Percentiles rank a stretch among this genome's conserved stretches.
These are phyloP conservation scores for Lochmaea crataegi DNA, from an alignment of 2,888 invertebrate species.

Conservation along the genomic window DNA sequence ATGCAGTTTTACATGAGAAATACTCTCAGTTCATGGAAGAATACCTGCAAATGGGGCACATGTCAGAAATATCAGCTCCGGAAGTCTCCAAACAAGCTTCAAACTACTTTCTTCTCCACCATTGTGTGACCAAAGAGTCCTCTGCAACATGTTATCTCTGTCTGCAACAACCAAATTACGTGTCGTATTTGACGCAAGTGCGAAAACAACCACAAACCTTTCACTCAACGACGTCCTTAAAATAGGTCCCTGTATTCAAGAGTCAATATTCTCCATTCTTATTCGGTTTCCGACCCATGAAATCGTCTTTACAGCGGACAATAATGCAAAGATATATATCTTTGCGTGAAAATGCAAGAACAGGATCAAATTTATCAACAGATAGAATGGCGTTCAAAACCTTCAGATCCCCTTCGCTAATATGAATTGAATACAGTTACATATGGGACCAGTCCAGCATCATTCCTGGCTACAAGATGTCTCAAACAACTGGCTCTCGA, in stretches of 20 bases:
- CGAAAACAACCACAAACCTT: constrained; percentile 24
- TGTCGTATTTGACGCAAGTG: constrained; percentile 36
- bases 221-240: constrained; percentile 47
- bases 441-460: constrained; percentile 23
- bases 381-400: not conserved
- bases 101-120: not conserved
- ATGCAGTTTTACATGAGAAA: not conserved
- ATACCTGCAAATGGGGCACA: not conserved
- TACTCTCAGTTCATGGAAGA: not conserved
- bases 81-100: not conserved
- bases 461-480: not conserved
- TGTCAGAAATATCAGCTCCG: not conserved
- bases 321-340: constrained; percentile 9
- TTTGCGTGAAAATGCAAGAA: not conserved
- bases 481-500: not conserved
- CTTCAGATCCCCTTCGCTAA: not conserved
- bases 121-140: not conserved
- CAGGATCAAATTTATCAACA: not conserved
- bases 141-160: too few species aligned
- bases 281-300: constrained; percentile 20
- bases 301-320: constrained; percentile 25
- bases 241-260: constrained; percentile 40
- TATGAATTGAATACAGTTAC: constrained; percentile 31
- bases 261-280: constrained; percentile 29
- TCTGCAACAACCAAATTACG: constrained; percentile 17